A percentile compares a stretch with the other conserved stretches of the same genome.
phyloP scores from a whole-genome alignment of 2,113 vertebrate genomes.

The Carassius carassius region DNA sequence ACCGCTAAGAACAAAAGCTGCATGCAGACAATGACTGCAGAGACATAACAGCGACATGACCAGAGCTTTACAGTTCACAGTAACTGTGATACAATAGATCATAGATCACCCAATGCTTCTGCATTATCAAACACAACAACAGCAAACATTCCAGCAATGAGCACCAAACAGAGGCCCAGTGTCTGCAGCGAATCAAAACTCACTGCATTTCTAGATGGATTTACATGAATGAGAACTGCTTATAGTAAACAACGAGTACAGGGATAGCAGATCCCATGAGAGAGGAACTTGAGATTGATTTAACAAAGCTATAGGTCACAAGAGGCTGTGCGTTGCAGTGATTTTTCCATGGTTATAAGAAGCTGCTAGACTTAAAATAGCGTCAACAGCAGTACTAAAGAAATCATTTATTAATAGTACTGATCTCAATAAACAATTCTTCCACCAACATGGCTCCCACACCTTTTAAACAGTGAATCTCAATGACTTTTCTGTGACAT shows the following conservation, averaged over 20 bases:
- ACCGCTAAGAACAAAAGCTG: constrained; percentile 19
- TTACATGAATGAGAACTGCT: background rate
- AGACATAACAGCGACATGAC: background rate
- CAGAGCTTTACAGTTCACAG: constrained; percentile 21
- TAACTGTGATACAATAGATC: constrained; percentile 34
- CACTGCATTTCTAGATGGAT: background rate
- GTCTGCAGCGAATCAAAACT: constrained; percentile 9
- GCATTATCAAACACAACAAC: constrained; percentile 35
- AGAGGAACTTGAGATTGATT: background rate
- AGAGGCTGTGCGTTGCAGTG: background rate
- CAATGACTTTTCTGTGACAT: background rate
- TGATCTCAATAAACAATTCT: background rate
- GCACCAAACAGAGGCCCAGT: constrained; percentile 7
- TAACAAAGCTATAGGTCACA: background rate
- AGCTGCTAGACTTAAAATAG: background rate
- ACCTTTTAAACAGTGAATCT: background rate
- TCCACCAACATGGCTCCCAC: background rate
- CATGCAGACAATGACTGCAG: constrained; percentile 26
- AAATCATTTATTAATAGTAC: background rate
- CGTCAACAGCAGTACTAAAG: background rate
- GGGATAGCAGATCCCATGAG: background rate
- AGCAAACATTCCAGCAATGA: constrained; percentile 10
- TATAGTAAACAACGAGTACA: background rate
- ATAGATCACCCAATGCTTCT: constrained; percentile 20
- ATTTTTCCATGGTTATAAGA: background rate